Base-by-base conservation (phyloP, 2,113 vertebrate genomes). In the Colistium nudipinnis region DNA sequence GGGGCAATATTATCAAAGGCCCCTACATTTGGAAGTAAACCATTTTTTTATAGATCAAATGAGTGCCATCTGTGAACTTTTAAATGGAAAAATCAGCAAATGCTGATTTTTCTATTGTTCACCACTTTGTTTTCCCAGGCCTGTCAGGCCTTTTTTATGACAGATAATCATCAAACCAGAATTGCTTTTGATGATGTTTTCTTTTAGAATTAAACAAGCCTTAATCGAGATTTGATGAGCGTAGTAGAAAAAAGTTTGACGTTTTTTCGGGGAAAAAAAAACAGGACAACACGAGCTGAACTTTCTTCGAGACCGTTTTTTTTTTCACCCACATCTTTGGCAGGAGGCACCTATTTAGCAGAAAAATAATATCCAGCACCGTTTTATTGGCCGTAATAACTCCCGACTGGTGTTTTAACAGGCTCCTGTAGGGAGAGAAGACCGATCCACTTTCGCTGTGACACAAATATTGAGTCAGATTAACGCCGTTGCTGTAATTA, bases 401-500 rank as follows among this genome's bases (percentile, higher is more conserved):
- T 54, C 47, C 57, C 14, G 55, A 53, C 9, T 39, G 1, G 20
- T 60, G 52, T 55, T 76, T 45, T 57, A 73, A 63, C 27, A 47
- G 39, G 30, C 62, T 74, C 14, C 62, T 75, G 16, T 31, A 41
- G 35, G 30, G 55, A 39, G 63, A 70, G 69, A 74, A 20, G 72
- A 77, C 62, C 47, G 63, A 78, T 84, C 69, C 39, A 24, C 53
- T 84, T 76, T 80, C 54, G 43, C 27, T 5, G 52, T 38, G 70
- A 56, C 69, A 30, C 39, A 57, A 84, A 85, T 88, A 85, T 81
- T 71, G 54, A 81, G 81, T 78, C 76, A 84, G 81, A 89, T 90
- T 91, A 90, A 85, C 76, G 62, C 77, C 68, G 82, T 49, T 60
- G 73, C 74, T 82, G 74, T 86, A 88, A 91, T 92, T 80, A 86